phyloP scores from a whole-genome alignment of 2,888 invertebrate species.

The Punctoribates punctum region DNA sequence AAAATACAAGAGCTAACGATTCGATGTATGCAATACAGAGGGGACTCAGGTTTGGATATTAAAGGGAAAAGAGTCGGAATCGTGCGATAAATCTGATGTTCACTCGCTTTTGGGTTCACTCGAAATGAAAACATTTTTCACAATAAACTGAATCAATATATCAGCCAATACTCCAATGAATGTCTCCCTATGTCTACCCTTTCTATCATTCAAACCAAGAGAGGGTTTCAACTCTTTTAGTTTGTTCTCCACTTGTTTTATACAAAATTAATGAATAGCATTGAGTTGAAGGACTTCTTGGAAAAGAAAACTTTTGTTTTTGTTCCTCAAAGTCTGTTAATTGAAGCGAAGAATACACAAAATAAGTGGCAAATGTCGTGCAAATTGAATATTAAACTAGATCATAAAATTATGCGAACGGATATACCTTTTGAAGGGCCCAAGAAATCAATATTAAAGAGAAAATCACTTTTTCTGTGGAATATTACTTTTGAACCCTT shows the following conservation, averaged over 20 bases:
- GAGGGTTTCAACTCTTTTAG: background rate
- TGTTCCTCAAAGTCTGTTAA: background rate
- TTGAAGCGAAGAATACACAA: background rate
- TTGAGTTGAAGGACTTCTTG: constrained; percentile 5
- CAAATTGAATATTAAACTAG: background rate
- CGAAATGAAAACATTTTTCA: background rate
- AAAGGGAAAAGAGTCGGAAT: background rate
- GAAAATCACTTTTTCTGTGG: background rate
- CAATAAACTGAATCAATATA: too few relatives aligned
- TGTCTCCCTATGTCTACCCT: background rate
- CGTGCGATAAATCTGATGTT: background rate
- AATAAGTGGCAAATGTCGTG: background rate
- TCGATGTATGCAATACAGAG: background rate
- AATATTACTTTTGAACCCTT: too few relatives aligned
- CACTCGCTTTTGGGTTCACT: background rate
- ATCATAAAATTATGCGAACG: background rate
- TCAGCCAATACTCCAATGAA: background rate
- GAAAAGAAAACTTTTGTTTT: background rate
- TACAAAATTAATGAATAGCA: background rate
- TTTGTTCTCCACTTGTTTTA: background rate
- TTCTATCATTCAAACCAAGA: background rate
- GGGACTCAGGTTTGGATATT: constrained; percentile 16
- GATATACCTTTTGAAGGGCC: background rate
- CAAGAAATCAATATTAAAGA: background rate
- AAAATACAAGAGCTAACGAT: background rate